These are phyloP conservation scores for Oncopeltus fasciatus DNA, from an alignment of 1,140 invertebrate species.

Conservation along the genomic window DNA sequence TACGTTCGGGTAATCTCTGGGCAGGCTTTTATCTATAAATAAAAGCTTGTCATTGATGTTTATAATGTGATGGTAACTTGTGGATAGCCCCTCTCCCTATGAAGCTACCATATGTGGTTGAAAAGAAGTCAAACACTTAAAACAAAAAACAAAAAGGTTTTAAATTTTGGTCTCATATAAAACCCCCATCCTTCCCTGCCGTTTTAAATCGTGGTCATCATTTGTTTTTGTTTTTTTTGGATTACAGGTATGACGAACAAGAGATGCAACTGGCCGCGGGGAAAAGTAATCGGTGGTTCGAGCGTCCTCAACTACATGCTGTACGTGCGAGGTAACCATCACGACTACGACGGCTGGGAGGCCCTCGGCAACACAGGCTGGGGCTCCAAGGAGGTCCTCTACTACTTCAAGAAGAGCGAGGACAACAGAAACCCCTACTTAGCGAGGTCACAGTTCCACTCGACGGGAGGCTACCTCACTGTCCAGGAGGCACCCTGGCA, in stretches of 20 bases:
- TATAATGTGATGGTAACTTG: too few relatives aligned
- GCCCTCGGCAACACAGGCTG: conserved; percentile 73
- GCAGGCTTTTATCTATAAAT: too few relatives aligned
- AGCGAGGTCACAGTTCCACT: conserved; percentile 51
- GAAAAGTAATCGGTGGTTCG: conserved; percentile 80
- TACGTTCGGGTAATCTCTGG: too few relatives aligned
- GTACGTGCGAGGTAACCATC: conserved; percentile 79
- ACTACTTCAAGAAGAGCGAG: conserved; percentile 76
- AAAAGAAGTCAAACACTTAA: too few relatives aligned
- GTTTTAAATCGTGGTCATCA: too few relatives aligned
- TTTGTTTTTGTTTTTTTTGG: background rate
- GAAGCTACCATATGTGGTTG: too few relatives aligned
- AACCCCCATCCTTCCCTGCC: too few relatives aligned
- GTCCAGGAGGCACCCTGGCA: conserved; percentile 66
- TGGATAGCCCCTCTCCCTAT: too few relatives aligned
- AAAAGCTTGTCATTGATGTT: too few relatives aligned
- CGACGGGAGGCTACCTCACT: conserved; percentile 59
- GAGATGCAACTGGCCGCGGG: conserved; percentile 74
- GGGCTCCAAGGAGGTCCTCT: conserved; percentile 73
- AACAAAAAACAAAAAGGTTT: too few relatives aligned
- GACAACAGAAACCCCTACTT: conserved; percentile 71
- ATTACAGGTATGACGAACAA: conserved; percentile 62
- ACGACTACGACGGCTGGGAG: conserved; percentile 90
- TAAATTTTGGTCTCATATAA: too few relatives aligned
- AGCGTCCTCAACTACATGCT: conserved; percentile 92